These are phyloP conservation scores for Podotricha telesiphe DNA, from an alignment of 2,888 invertebrate genomes.

Conservation along the genomic window DNA sequence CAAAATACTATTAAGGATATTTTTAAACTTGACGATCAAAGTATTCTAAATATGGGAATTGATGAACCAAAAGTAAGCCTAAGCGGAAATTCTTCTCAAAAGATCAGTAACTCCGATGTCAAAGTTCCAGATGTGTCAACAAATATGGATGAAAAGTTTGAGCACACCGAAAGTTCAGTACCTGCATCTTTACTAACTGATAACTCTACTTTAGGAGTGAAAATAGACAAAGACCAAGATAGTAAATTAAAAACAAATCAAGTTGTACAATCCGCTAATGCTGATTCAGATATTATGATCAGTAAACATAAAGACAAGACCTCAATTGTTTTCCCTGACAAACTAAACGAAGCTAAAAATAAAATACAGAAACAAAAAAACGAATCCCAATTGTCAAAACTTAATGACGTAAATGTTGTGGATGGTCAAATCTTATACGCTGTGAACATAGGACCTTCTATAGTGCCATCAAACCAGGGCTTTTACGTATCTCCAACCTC, in stretches of 20 bases:
- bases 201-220: neutral
- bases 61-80: neutral
- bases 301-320: constrained; percentile 21
- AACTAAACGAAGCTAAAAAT: constrained; percentile 16
- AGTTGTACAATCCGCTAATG: neutral
- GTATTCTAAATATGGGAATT: neutral
- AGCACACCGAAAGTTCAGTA: neutral
- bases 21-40: neutral
- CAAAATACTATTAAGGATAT: constrained; percentile 5
- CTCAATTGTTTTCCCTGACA: constrained; percentile 26
- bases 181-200: neutral
- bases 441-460: constrained; percentile 28
- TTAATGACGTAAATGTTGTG: constrained; percentile 2
- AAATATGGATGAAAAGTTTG: neutral
- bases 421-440: constrained; percentile 34
- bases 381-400: constrained; percentile 4
- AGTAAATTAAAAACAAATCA: constrained; percentile 18
- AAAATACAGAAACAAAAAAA: constrained; percentile 17
- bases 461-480: neutral
- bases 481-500: neutral
- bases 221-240: constrained; percentile 1
- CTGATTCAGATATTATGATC: neutral
- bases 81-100: neutral
- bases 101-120: neutral
- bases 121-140: neutral